phyloP scores from a whole-genome alignment of 2,113 vertebrate genomes.

The Noctilio leporinus region DNA sequence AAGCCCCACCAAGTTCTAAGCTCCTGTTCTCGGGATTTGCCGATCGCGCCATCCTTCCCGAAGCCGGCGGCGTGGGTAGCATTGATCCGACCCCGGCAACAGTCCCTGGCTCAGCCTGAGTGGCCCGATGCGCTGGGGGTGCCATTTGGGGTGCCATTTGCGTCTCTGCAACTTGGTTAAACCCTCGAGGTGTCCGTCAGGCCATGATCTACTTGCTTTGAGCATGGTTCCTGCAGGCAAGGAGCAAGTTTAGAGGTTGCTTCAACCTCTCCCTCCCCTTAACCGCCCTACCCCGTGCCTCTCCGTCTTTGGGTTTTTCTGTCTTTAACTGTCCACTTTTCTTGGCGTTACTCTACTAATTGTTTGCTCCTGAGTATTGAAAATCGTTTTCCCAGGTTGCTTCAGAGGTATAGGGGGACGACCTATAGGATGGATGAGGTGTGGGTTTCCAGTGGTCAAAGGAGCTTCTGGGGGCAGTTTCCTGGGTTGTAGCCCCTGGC shows the following conservation, averaged over 20 bases:
- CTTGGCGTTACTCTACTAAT: not conserved
- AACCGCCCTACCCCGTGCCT: not conserved
- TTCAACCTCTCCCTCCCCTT: not conserved
- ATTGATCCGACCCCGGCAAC: not conserved
- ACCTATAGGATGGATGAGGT: not conserved
- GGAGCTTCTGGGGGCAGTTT: not conserved
- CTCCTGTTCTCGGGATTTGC: not conserved
- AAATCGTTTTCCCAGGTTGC: not conserved
- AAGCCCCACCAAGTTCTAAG: not conserved
- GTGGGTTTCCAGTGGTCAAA: not conserved
- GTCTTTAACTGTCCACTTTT: not conserved
- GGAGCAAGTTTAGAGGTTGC: slow-evolving; percentile 37
- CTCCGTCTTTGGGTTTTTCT: not conserved
- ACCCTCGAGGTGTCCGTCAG: not conserved
- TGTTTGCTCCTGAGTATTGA: not conserved
- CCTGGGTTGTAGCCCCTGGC: not conserved
- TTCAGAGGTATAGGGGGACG: not conserved
- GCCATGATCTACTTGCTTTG: not conserved
- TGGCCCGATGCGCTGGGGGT: not conserved
- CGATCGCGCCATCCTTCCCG: not conserved
- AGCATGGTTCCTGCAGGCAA: not conserved
- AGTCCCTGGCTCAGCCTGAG: not conserved
- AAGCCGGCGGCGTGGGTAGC: not conserved
- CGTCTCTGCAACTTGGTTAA: slow-evolving; percentile 55
- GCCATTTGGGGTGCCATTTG: slow-evolving; percentile 43